Percentiles rank a stretch among this genome's conserved stretches.
phyloP scores from a whole-genome alignment of 2,888 invertebrate genomes.

The Caenorhabditis japonica region DNA sequence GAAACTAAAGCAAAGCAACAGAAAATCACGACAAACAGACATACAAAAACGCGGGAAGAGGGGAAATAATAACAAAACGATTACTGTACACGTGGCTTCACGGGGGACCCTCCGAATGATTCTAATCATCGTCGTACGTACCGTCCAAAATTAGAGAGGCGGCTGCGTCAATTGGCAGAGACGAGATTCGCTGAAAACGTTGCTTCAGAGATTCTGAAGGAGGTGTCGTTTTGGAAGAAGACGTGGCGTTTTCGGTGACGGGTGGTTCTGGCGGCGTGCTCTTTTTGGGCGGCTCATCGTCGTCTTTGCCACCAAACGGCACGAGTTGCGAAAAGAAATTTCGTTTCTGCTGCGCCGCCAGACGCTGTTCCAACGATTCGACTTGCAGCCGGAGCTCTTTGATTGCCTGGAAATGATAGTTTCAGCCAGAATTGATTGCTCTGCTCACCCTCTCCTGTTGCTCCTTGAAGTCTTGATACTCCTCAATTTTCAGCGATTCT shows the following conservation, averaged over 20 bases:
- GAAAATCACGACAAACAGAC: constrained; percentile 10
- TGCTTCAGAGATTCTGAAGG: constrained; percentile 19
- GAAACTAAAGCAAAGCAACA: neutral
- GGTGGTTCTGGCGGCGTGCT: neutral
- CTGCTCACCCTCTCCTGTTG: constrained; percentile 46
- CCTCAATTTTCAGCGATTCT: constrained; percentile 59
- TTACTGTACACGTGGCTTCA: constrained; percentile 10
- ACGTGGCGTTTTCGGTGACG: neutral
- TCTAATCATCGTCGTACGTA: constrained; percentile 33
- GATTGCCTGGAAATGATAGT: constrained; percentile 12
- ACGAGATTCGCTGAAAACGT: constrained; percentile 58
- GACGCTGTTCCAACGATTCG: constrained; percentile 47
- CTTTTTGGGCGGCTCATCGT: neutral
- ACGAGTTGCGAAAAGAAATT: constrained; percentile 42
- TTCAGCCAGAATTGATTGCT: neutral
- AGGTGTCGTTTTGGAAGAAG: no score
- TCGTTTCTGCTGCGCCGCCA: constrained; percentile 40
- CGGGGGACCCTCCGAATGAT: neutral
- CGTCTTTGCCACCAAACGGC: constrained; percentile 9
- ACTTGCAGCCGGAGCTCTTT: constrained; percentile 48
- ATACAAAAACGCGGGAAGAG: neutral
- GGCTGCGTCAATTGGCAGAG: constrained; percentile 63
- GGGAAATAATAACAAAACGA: neutral
- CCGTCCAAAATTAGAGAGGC: constrained; percentile 59
- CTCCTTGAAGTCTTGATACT: constrained; percentile 56